Evolutionary conservation across 2,797 vertebrate species (phyloP).

Genomic region (Potorous gilbertii): DNA sequence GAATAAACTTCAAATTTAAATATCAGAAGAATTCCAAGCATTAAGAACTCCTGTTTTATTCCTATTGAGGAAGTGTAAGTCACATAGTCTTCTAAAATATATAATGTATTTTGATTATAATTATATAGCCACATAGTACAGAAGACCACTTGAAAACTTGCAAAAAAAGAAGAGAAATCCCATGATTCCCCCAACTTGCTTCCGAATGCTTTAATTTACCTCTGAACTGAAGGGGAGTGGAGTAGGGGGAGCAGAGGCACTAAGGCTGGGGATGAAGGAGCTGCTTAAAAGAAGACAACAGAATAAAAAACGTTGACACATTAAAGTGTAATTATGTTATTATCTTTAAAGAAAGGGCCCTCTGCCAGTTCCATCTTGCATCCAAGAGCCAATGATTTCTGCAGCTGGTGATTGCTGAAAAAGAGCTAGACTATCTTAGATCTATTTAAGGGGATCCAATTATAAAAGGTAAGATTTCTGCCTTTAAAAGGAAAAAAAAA

Average conservation of each 20-base stretch:
- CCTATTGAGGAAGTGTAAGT: slow-evolving; percentile 50
- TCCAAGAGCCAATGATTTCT: slow-evolving; percentile 40
- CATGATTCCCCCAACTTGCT: not conserved
- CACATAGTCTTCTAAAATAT: slow-evolving; percentile 50
- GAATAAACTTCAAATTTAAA: slow-evolving; percentile 55
- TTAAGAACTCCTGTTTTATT: slow-evolving; percentile 43
- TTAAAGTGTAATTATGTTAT: slow-evolving; percentile 63
- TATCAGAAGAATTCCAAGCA: slow-evolving; percentile 43
- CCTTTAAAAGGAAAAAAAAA: slow-evolving; percentile 25
- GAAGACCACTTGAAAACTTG: slow-evolving; percentile 53
- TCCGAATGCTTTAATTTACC: slow-evolving; percentile 52
- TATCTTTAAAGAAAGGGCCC: slow-evolving; percentile 54
- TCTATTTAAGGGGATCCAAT: slow-evolving; percentile 53
- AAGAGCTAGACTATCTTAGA: slow-evolving; percentile 45
- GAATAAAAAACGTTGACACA: slow-evolving; percentile 55
- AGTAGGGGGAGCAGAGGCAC: slow-evolving; percentile 13
- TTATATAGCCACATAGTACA: slow-evolving; percentile 11
- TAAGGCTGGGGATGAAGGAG: slow-evolving; percentile 25
- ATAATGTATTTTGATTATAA: slow-evolving; percentile 42
- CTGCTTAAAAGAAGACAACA: slow-evolving; percentile 57
- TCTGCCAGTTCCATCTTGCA: slow-evolving; percentile 46
- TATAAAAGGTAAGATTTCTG: slow-evolving; percentile 54
- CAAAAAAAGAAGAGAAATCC: slow-evolving; percentile 44
- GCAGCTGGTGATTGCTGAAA: slow-evolving; percentile 46
- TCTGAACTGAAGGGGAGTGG: slow-evolving; percentile 20